Percentiles rank a stretch among this genome's conserved stretches.
phyloP scores from a whole-genome alignment of 2,888 invertebrate genomes.

The Calameuta pallipes region DNA sequence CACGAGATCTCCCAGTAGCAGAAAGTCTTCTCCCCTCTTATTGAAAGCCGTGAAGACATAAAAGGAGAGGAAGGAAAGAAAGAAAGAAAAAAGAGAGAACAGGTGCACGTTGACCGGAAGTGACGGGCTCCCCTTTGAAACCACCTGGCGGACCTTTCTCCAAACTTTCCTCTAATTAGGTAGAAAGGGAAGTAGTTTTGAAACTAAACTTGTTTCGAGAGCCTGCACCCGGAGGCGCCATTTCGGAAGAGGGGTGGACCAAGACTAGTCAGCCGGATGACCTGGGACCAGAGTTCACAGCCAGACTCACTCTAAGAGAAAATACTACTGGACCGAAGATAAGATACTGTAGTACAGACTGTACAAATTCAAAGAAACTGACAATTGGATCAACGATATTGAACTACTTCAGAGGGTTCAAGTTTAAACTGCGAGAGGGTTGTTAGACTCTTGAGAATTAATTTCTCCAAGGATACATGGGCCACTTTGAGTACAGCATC shows the following conservation, averaged over 20 bases:
- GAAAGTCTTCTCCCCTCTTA: slow-evolving; percentile 5
- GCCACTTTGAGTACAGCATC: neutral
- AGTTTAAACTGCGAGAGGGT: neutral
- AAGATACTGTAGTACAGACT: neutral
- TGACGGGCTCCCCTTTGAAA: slow-evolving; percentile 38
- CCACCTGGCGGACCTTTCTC: slow-evolving; percentile 46
- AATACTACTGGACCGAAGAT: neutral
- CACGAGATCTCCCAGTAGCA: neutral
- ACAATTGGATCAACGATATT: neutral
- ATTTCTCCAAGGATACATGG: neutral
- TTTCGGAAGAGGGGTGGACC: neutral
- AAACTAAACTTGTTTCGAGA: slow-evolving; percentile 35
- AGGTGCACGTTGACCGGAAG: neutral
- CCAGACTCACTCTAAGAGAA: neutral
- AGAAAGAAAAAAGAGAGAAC: slow-evolving; percentile 12
- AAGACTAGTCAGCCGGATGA: neutral
- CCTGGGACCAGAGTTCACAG: neutral
- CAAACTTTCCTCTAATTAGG: slow-evolving; percentile 51
- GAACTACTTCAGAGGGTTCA: neutral
- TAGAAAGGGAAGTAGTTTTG: slow-evolving; percentile 41
- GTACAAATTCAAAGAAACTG: neutral
- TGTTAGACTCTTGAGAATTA: neutral
- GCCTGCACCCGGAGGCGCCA: neutral
- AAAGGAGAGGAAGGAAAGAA: slow-evolving; percentile 4
- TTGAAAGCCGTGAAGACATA: slow-evolving; percentile 6